A percentile compares a stretch with the other conserved stretches of the same genome.
Evolutionary conservation across 2,797 vertebrate genomes (phyloP).

Genomic region (Sebastes iracundus): DNA sequence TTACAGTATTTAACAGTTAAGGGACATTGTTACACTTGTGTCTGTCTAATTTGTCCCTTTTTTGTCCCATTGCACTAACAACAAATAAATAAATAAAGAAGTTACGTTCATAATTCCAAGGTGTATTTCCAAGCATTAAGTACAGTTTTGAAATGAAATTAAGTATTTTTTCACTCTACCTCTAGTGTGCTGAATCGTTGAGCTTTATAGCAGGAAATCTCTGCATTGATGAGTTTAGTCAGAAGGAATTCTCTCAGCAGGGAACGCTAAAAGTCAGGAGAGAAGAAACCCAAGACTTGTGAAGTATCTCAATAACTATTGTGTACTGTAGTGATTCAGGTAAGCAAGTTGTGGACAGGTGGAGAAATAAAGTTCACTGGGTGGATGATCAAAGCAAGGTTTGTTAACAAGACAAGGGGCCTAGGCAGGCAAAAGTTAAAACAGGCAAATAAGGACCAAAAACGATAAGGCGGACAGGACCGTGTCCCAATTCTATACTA

Average conservation of each 20-base stretch:
- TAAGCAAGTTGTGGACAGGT: background rate
- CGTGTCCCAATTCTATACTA: background rate
- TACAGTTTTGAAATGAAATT: too few relatives aligned
- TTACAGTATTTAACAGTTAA: too few relatives aligned
- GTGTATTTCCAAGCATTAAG: too few relatives aligned
- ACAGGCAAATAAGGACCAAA: background rate
- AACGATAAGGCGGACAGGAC: background rate
- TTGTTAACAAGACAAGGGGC: background rate
- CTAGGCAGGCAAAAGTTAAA: background rate
- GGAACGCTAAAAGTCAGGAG: constrained; percentile 58
- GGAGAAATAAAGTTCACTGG: background rate
- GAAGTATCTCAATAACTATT: background rate
- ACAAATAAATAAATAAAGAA: too few relatives aligned
- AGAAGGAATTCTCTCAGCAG: constrained; percentile 83
- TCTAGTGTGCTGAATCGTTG: constrained; percentile 80
- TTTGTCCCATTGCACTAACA: too few relatives aligned
- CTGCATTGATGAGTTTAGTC: constrained; percentile 85
- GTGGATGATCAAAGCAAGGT: background rate
- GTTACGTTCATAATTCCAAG: too few relatives aligned
- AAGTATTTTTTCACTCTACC: constrained; percentile 44
- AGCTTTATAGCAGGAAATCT: constrained; percentile 85
- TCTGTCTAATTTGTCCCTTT: too few relatives aligned
- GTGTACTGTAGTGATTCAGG: background rate
- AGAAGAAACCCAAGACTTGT: background rate
- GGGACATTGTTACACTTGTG: too few relatives aligned